phyloP scores from a whole-genome alignment of 53 echinoderm and acorn worm genomes.

The Mesocentrotus franciscanus region DNA sequence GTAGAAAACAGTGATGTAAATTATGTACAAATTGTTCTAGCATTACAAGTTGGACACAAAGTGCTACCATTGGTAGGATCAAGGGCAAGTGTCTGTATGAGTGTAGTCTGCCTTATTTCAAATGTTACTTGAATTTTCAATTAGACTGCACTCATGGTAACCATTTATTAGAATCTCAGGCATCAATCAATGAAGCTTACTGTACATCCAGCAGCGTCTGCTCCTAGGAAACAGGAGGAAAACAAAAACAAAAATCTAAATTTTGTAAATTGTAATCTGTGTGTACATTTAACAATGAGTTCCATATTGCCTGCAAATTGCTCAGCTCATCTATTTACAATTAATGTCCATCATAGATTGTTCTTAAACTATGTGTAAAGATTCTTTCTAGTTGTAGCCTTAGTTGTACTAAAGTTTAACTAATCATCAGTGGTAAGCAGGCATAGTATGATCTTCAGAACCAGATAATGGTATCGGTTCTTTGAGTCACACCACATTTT shows the following conservation, averaged over 20 bases:
- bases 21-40: slow-evolving; percentile 31
- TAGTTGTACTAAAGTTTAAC: neutral
- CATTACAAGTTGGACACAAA: neutral
- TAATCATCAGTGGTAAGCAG: neutral
- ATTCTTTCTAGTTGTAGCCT: neutral
- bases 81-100: neutral
- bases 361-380: neutral
- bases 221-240: neutral
- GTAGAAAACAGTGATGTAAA: neutral
- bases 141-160: neutral
- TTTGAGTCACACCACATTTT: neutral
- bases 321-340: neutral
- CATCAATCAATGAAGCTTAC: neutral
- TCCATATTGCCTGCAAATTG: neutral
- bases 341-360: neutral
- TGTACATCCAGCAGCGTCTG: neutral
- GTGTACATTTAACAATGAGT: neutral
- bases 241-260: neutral
- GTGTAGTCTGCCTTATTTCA: slow-evolving; percentile 31
- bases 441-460: neutral
- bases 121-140: neutral
- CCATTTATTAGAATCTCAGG: neutral
- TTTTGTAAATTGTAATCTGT: neutral
- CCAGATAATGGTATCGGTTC: neutral
- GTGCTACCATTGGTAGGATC: neutral